Base-by-base conservation (phyloP, 1,140 invertebrate genomes). In the Metopolophium dirhodum region DNA sequence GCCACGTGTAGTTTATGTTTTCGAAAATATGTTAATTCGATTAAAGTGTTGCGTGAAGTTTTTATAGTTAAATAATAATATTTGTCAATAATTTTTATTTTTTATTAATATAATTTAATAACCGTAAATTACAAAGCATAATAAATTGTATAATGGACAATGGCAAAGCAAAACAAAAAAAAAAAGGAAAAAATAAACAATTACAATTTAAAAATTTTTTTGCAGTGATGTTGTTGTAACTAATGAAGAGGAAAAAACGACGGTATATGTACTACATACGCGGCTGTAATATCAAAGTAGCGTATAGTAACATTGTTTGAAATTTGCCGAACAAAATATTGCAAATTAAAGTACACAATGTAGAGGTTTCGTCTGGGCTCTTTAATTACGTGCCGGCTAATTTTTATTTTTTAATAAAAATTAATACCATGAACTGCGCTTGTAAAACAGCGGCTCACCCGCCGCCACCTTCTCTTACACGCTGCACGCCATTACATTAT, bases 371-470 rank as follows among this genome's bases (percentile, higher is more conserved):
- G 35, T 51, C 41, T 35, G 47, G 14, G 18, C 91, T 41, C 49
- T 93, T 93, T 93, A 93, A 93, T 93, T 93, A 93, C 91, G 82
- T 54, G 82, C 51, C 45, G 91, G 82, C 91, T 93, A 93, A 93
- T 93, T 93, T 93, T 93, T 86, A 92, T 92, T 93, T 93, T 92
- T 93, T 93, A 93, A 93, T 93, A 93, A 93, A 93, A 93, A 86
- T 37, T 93, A 93, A 93, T 93, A 93, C 49, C 49, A 85, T 83
- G 61, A 92, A 82, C 91, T 83, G 68, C 91, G 91, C 91, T 93
- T 93, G 91, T 93, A 93, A 85, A 93, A 93, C 91, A 93, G 82
- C 47, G 26, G 45, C 77, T 30, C 90, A n/a, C 45, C 68, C 61
- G 4, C 91, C 14, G 1, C 91, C 89, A 22, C 35, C 90, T 49